Evolutionary conservation across 2,113 vertebrate species (phyloP).

Genomic region (Ceuthmochares aereus): DNA sequence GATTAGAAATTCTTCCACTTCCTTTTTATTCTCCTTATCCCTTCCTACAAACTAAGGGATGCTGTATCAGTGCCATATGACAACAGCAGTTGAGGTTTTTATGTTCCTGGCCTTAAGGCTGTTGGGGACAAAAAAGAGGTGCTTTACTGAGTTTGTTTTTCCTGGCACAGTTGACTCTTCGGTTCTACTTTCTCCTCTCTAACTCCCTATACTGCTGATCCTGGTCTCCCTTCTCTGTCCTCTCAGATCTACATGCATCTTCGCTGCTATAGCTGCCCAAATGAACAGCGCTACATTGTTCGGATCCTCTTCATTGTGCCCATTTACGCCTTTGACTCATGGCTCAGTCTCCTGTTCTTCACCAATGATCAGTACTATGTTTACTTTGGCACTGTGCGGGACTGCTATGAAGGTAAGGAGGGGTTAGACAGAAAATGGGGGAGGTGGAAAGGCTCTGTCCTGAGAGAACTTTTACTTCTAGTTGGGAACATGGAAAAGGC

Average conservation of each 20-base stretch:
- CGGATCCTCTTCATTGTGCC: constrained; percentile 97
- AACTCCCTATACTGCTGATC: background rate
- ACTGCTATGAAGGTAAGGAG: constrained; percentile 95
- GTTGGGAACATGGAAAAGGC: background rate
- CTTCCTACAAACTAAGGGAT: background rate
- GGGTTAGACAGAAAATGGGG: background rate
- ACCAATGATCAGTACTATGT: constrained; percentile 98
- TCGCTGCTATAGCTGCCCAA: constrained; percentile 93
- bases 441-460: background rate
- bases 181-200: background rate
- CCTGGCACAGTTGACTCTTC: background rate
- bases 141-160: background rate
- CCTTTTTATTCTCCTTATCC: background rate
- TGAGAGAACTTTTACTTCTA: background rate
- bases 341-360: constrained; percentile 98
- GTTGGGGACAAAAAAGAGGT: background rate
- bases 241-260: constrained; percentile 97
- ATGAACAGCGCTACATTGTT: constrained; percentile 95
- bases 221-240: background rate
- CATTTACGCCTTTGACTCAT: constrained; percentile 96
- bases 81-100: background rate
- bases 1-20: background rate
- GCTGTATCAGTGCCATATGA: background rate
- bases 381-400: constrained; percentile 93
- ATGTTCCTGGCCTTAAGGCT: background rate